Conservation (phyloP, 2,888 invertebrate species). For the Endotricha flammealis region DNA sequence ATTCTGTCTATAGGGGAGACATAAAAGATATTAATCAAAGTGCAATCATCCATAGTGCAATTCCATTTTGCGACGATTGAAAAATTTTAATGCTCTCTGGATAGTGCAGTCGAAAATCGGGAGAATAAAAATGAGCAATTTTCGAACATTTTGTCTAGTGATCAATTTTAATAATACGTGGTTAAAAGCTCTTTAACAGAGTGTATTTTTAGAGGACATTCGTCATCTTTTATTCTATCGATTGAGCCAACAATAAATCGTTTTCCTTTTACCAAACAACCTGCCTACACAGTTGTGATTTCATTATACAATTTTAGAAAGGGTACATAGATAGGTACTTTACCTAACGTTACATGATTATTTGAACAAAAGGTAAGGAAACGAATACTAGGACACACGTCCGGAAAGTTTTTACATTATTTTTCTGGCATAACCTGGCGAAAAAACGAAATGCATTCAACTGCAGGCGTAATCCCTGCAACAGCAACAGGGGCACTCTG, state of each 20-base stretch:
- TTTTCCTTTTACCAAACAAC: too few species aligned
- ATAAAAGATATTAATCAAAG: slow-evolving; percentile 40
- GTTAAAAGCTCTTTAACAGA: slow-evolving; percentile 46
- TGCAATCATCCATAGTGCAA: slow-evolving; percentile 45
- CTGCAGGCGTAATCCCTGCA: slow-evolving; percentile 58
- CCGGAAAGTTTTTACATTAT: slow-evolving; percentile 45
- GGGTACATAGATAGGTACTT: too few species aligned
- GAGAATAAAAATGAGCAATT: slow-evolving; percentile 45
- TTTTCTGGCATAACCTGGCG: slow-evolving; percentile 43
- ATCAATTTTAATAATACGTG: slow-evolving; percentile 41
- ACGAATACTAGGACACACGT: slow-evolving; percentile 25
- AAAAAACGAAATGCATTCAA: slow-evolving; percentile 56
- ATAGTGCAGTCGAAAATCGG: slow-evolving; percentile 35
- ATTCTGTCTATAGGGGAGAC: slow-evolving; percentile 12
- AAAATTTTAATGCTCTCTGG: slow-evolving; percentile 43
- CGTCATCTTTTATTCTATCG: too few species aligned
- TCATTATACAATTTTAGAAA: too few species aligned
- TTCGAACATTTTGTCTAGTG: slow-evolving; percentile 34
- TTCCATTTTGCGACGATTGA: slow-evolving; percentile 40
- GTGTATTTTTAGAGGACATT: slow-evolving; percentile 49
- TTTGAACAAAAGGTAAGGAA: too few species aligned
- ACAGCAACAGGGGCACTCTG: slow-evolving; percentile 54
- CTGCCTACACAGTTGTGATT: too few species aligned
- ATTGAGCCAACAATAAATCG: slow-evolving; percentile 38
- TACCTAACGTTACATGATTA: too few species aligned